These are phyloP conservation scores for Hystrix brachyura DNA, from an alignment of 2,113 vertebrate genomes.

Conservation along the genomic window DNA sequence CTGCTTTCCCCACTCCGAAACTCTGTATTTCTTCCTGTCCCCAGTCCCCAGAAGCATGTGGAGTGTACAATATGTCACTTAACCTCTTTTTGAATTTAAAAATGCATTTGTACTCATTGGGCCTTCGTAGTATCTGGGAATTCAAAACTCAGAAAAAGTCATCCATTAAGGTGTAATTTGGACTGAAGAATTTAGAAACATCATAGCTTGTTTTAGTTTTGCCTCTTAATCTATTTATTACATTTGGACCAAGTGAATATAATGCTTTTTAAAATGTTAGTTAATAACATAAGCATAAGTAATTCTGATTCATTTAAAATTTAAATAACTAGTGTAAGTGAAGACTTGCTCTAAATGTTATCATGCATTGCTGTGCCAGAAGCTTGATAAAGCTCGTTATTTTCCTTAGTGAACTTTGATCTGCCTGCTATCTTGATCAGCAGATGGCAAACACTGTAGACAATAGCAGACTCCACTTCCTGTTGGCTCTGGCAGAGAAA, in stretches of 20 bases:
- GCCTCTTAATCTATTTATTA: background rate
- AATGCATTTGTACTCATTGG: background rate
- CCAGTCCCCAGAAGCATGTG: background rate
- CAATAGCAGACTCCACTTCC: background rate
- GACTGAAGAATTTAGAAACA: background rate
- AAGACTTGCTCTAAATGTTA: background rate
- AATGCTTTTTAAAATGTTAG: background rate
- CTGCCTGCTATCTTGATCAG: background rate
- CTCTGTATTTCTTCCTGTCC: background rate
- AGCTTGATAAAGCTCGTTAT: background rate
- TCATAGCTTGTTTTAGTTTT: slow-evolving; percentile 51
- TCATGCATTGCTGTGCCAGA: background rate
- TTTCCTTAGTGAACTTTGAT: background rate
- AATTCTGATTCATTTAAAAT: background rate
- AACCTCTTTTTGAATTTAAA: background rate
- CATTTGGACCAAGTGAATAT: background rate
- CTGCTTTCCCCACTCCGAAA: background rate
- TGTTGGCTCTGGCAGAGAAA: background rate
- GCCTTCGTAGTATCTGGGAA: background rate
- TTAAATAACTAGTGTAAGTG: background rate
- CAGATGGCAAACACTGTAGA: background rate
- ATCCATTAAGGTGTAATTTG: slow-evolving; percentile 23
- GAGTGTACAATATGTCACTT: background rate
- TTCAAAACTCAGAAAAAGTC: slow-evolving; percentile 30
- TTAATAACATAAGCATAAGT: background rate